These are phyloP conservation scores for Hirtodrosophila histrioides DNA, from an alignment of 2,888 invertebrate species.

Conservation along the genomic window DNA sequence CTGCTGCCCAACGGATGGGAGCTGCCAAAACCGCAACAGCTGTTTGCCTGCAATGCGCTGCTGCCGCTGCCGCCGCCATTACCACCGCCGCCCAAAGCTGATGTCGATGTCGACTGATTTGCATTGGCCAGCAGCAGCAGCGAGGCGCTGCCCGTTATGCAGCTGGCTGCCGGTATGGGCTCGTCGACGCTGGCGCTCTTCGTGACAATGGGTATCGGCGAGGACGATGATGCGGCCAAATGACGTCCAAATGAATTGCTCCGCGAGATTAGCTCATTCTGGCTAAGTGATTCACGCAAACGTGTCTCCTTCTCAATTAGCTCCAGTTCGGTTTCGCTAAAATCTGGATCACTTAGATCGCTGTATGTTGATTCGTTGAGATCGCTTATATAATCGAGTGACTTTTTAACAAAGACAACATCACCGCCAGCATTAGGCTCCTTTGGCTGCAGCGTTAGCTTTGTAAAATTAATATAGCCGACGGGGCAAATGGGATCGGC, in stretches of 20 bases:
- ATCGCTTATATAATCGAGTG: conserved; percentile 87
- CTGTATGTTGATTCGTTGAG: conserved; percentile 88
- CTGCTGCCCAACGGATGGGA: conserved; percentile 75
- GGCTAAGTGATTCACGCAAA: conserved; percentile 84
- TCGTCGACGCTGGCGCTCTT: conserved; percentile 84
- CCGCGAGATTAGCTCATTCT: conserved; percentile 83
- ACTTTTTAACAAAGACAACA: conserved; percentile 85
- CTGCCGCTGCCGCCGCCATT: conserved; percentile 21
- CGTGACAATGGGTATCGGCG: conserved; percentile 84
- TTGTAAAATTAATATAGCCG: conserved; percentile 95
- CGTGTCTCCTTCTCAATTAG: conserved; percentile 86
- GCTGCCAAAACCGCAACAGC: conserved; percentile 62
- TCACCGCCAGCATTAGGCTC: conserved; percentile 81
- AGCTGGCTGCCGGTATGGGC: conserved; percentile 74
- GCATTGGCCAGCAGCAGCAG: conserved; percentile 61
- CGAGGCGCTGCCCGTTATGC: conserved; percentile 53
- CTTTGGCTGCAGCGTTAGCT: conserved; percentile 91
- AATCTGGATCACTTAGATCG: conserved; percentile 88
- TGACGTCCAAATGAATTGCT: conserved; percentile 84
- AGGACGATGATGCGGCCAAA: conserved; percentile 81
- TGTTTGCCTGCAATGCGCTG: conserved; percentile 59
- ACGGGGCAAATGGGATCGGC: conserved; percentile 97
- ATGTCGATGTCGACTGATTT: conserved; percentile 47
- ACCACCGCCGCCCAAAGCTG: conserved; percentile 46
- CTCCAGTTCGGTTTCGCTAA: conserved; percentile 87